Percentiles rank a stretch among this genome's conserved stretches.
These are phyloP conservation scores for Raja brachyura DNA, from an alignment of 2,113 vertebrate species.

Conservation along the genomic window DNA sequence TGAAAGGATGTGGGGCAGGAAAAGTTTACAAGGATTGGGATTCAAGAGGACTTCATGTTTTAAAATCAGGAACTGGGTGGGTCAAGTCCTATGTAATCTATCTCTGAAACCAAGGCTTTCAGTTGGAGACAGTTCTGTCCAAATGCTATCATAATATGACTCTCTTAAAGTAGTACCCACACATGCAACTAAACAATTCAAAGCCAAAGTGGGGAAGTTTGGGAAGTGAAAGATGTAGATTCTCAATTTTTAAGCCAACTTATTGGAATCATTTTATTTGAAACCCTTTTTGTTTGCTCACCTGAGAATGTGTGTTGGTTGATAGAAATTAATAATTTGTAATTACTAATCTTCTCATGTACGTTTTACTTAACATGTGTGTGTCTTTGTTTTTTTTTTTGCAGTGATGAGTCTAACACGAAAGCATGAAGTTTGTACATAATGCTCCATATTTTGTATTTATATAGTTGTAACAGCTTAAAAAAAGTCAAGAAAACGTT, in stretches of 20 bases:
- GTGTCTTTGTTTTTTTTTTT: conserved; percentile 60
- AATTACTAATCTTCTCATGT: not conserved
- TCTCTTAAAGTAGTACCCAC: not conserved
- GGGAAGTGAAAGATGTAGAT: not conserved
- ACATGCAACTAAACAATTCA: not conserved
- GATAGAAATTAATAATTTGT: not conserved
- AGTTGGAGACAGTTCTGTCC: not conserved
- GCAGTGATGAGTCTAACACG: conserved; percentile 95
- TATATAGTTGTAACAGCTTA: conserved; percentile 77
- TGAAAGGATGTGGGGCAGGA: no score
- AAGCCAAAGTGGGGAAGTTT: not conserved
- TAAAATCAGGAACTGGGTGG: not conserved
- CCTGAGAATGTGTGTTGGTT: not conserved
- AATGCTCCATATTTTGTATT: conserved; percentile 86
- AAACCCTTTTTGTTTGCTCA: not conserved
- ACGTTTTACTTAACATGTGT: conserved; percentile 43
- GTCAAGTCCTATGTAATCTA: not conserved
- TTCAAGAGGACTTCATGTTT: not conserved
- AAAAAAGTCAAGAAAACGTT: conserved; percentile 62
- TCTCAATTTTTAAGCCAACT: not conserved
- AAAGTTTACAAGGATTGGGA: not conserved
- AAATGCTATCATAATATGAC: not conserved
- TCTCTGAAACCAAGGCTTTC: not conserved
- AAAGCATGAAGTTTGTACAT: conserved; percentile 98
- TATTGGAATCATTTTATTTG: not conserved